phyloP scores from a whole-genome alignment of 2,888 invertebrate species.

The Phytoseiulus persimilis region DNA sequence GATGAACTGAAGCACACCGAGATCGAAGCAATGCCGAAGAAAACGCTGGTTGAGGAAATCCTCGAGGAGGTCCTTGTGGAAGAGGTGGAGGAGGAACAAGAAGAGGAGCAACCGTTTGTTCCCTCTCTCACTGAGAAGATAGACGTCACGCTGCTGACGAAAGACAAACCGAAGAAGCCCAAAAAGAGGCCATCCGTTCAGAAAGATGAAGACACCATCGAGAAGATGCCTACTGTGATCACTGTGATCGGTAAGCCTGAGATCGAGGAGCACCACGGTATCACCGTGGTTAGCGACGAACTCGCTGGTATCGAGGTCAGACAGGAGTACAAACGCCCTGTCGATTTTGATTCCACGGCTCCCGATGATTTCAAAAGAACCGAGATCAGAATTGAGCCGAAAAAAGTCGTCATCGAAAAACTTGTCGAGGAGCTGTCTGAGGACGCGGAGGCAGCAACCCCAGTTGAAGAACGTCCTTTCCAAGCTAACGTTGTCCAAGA shows the following conservation, averaged over 20 bases:
- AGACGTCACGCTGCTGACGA: not conserved
- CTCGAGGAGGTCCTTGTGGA: too few relatives aligned
- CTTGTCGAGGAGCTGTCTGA: not conserved
- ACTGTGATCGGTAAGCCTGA: slow-evolving; percentile 25
- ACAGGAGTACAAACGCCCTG: slow-evolving; percentile 24
- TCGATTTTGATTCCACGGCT: slow-evolving; percentile 27
- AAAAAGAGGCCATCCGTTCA: not conserved
- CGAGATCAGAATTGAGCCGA: not conserved
- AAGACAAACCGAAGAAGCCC: not conserved
- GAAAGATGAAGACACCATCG: not conserved
- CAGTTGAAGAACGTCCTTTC: not conserved
- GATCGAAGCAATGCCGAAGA: not conserved
- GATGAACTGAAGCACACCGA: not conserved
- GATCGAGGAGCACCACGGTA: slow-evolving; percentile 35
- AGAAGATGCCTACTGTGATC: slow-evolving; percentile 14
- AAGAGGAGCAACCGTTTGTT: not conserved
- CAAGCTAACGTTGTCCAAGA: not conserved
- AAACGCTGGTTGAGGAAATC: slow-evolving; percentile 31
- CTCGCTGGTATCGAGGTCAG: slow-evolving; percentile 11
- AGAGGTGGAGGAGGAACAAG: slow-evolving; percentile 39
- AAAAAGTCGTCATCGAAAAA: not conserved
- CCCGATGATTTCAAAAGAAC: slow-evolving; percentile 7
- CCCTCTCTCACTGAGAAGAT: not conserved
- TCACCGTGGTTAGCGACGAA: not conserved
- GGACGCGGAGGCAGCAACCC: not conserved